These are phyloP conservation scores for Eupithecia subfuscata DNA, from an alignment of 2,888 invertebrate genomes.

Conservation along the genomic window DNA sequence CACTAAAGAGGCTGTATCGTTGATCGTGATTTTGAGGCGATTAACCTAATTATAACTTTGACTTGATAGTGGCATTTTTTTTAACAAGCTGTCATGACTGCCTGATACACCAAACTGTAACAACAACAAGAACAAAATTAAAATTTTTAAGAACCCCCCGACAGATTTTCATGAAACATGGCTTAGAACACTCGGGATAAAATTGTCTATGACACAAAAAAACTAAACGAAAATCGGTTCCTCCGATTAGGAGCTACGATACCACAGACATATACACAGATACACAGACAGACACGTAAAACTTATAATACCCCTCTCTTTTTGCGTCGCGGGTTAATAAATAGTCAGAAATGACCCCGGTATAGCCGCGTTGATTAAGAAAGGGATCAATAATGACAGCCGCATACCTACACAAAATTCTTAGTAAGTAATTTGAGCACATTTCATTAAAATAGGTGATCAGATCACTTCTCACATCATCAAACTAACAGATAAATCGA, in stretches of 20 bases:
- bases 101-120: background rate
- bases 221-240: no score
- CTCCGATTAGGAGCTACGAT: no score
- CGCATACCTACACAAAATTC: no score
- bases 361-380: background rate
- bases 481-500: background rate
- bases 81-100: background rate
- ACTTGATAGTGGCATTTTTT: background rate
- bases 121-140: background rate
- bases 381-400: background rate
- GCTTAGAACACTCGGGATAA: no score
- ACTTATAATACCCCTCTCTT: no score
- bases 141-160: no score
- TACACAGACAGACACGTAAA: no score
- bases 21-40: background rate
- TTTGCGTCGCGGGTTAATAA: no score
- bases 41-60: background rate
- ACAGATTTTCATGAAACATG: no score
- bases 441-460: background rate
- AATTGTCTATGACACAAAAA: no score
- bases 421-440: background rate
- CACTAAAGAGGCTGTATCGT: background rate
- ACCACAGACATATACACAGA: no score
- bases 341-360: background rate
- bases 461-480: no score